Conservation (phyloP, 2,797 vertebrate species). For the Lepus oiostolus region DNA sequence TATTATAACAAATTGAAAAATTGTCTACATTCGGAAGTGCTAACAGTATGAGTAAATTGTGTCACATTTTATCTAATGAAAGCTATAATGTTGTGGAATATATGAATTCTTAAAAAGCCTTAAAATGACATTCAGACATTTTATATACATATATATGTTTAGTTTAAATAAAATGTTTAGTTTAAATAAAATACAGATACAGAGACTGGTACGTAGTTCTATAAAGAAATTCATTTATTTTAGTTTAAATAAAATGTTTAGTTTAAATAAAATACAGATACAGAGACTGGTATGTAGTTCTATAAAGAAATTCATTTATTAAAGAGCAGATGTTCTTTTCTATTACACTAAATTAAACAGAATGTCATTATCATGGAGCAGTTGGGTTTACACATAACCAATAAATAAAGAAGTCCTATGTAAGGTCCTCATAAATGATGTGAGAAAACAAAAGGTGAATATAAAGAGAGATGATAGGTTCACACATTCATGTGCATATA, state of each 20-base stretch:
- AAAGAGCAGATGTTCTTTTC: not conserved
- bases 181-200: not conserved
- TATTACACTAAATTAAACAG: not conserved
- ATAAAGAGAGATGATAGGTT: not conserved
- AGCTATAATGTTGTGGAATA: not conserved
- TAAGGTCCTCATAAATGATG: not conserved
- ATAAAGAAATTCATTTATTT: too few species aligned
- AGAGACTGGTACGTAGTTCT: not conserved
- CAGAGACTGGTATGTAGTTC: not conserved
- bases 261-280: not conserved
- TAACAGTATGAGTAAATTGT: not conserved
- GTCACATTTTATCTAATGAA: not conserved
- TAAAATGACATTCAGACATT: not conserved
- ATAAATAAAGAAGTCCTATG: not conserved
- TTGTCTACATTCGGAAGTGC: not conserved
- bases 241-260: not conserved
- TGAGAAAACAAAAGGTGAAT: not conserved
- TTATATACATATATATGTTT: not conserved
- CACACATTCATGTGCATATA: too few species aligned
- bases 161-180: not conserved
- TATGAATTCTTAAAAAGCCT: not conserved
- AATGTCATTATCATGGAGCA: accelerated
- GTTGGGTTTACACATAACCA: not conserved
- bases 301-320: not conserved
- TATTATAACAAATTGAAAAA: not conserved